Evolutionary conservation across 2,113 vertebrate genomes (phyloP).

Genomic region (Bubalus kerabau): DNA sequence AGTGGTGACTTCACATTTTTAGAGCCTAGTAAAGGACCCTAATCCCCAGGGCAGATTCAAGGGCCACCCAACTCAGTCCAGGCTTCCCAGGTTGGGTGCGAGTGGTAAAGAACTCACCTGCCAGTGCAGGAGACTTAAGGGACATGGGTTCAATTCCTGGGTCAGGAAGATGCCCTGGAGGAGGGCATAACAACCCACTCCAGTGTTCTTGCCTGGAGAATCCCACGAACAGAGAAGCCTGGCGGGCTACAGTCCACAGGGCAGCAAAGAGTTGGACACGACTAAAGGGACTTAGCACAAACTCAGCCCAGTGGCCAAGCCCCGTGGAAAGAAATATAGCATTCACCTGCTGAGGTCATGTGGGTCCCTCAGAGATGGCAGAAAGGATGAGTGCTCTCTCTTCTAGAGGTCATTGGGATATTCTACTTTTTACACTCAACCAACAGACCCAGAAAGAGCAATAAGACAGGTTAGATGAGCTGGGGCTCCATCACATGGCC

Average conservation of each 20-base stretch:
- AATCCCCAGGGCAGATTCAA: not conserved
- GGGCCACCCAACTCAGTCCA: not conserved
- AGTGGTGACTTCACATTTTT: not conserved
- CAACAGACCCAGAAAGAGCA: not conserved
- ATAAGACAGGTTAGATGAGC: not conserved
- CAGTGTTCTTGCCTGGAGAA: not conserved
- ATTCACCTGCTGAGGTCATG: not conserved
- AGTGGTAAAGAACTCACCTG: not conserved
- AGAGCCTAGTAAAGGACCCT: not conserved
- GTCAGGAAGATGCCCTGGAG: not conserved
- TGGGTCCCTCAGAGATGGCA: not conserved
- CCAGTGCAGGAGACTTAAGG: not conserved
- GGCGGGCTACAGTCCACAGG: not conserved
- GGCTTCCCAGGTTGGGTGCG: not conserved
- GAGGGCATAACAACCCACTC: not conserved
- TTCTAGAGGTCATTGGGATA: not conserved
- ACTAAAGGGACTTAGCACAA: not conserved
- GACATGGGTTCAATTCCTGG: not conserved
- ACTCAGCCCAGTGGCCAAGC: not conserved
- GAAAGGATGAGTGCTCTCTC: not conserved
- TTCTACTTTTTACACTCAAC: not conserved
- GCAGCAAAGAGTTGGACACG: not conserved
- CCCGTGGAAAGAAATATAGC: not conserved
- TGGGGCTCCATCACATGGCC: accelerated
- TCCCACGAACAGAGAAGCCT: not conserved